Evolutionary conservation across 2,888 invertebrate species (phyloP).

Genomic region (Acanthosepion pharaonis): DNA sequence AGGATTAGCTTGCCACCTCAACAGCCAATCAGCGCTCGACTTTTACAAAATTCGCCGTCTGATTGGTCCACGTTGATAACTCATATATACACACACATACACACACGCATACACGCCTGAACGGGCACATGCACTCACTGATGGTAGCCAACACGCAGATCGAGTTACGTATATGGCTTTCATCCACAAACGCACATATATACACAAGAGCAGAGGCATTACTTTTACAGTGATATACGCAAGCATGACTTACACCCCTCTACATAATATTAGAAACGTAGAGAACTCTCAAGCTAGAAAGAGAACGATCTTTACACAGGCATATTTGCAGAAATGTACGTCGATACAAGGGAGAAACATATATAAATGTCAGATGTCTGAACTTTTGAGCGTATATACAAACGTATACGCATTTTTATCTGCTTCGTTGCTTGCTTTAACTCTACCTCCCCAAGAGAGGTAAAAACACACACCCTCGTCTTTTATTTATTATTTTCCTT

Average conservation of each 20-base stretch:
- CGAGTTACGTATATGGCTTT: neutral
- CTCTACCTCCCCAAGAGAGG: neutral
- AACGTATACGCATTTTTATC: neutral
- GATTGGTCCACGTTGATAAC: constrained; percentile 33
- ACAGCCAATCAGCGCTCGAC: constrained; percentile 33
- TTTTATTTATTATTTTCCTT: neutral
- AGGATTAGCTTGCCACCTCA: constrained; percentile 33
- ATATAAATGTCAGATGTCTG: neutral
- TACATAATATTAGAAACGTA: neutral
- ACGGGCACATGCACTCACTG: constrained; percentile 21
- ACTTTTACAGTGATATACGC: neutral
- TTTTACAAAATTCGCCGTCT: neutral
- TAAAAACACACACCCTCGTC: neutral
- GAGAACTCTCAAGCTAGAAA: neutral
- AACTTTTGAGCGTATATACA: neutral
- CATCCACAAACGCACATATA: neutral
- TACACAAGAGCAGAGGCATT: neutral
- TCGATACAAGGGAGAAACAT: neutral
- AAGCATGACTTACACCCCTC: neutral
- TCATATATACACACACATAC: constrained; percentile 39
- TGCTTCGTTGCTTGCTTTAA: neutral
- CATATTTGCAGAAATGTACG: constrained; percentile 18
- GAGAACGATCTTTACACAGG: neutral
- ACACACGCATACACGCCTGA: neutral
- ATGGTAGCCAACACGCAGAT: neutral